These are phyloP conservation scores for Marronus borbonicus DNA, from an alignment of 2,888 invertebrate genomes.

Conservation along the genomic window DNA sequence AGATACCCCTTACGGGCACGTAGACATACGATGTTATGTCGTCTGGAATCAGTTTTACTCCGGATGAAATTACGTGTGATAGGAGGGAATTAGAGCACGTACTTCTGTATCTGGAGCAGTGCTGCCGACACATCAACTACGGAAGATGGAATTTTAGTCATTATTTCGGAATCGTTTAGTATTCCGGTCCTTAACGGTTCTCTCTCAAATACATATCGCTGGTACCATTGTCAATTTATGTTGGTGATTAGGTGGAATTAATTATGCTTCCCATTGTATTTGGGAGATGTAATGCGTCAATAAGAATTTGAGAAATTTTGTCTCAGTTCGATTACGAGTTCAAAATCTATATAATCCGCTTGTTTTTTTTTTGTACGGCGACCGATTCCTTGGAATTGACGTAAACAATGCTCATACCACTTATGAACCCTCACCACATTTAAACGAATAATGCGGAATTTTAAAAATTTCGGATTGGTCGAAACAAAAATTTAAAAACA, in stretches of 20 bases:
- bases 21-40: neutral
- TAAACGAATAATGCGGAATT: too few species aligned
- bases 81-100: conserved; percentile 42
- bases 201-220: conserved; percentile 18
- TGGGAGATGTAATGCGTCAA: neutral
- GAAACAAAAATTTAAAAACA: too few species aligned
- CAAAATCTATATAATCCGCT: neutral
- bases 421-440: too few species aligned
- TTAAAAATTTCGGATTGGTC: too few species aligned
- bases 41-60: conserved; percentile 33
- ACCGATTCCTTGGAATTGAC: neutral
- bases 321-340: neutral
- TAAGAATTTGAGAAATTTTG: neutral
- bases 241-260: conserved; percentile 3
- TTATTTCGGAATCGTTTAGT: conserved; percentile 39
- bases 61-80: conserved; percentile 7
- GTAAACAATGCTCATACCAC: neutral
- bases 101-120: conserved; percentile 29
- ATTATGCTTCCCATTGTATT: conserved; percentile 11
- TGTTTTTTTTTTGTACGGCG: neutral
- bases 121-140: conserved; percentile 37
- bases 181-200: conserved; percentile 29
- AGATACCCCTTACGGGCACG: neutral
- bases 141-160: conserved; percentile 43
- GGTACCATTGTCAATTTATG: conserved; percentile 30